Conservation (phyloP, 2,888 invertebrate species). For the Asteroscopus sphinx region DNA sequence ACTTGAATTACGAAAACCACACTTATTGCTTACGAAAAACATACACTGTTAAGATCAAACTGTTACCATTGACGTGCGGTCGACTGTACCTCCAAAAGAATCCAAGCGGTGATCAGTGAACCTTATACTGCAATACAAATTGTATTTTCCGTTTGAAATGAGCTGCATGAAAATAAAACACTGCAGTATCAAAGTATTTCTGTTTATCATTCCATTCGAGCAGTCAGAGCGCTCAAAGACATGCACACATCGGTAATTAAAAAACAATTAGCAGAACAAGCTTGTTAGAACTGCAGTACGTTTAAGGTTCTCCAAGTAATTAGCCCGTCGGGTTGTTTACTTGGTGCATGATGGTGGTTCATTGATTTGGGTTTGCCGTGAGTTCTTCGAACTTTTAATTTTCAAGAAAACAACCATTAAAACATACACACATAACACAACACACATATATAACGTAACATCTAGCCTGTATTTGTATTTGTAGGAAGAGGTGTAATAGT, state of each 20-base stretch:
- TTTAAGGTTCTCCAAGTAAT: slow-evolving; percentile 53
- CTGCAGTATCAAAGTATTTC: slow-evolving; percentile 12
- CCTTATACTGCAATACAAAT: background rate
- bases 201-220: slow-evolving; percentile 46
- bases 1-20: no score
- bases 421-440: no score
- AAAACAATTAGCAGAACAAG: slow-evolving; percentile 46
- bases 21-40: no score
- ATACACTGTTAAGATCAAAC: no score
- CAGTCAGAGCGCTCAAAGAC: slow-evolving; percentile 36
- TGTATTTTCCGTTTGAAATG: slow-evolving; percentile 23
- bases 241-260: slow-evolving; percentile 51
- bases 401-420: no score
- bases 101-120: no score
- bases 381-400: no score
- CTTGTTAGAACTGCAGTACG: slow-evolving; percentile 39
- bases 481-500: no score
- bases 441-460: no score
- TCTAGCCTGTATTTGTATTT: no score
- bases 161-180: slow-evolving; percentile 23
- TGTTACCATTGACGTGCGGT: no score
- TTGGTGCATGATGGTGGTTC: slow-evolving; percentile 7
- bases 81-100: no score
- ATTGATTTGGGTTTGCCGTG: background rate
- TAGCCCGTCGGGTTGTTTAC: slow-evolving; percentile 51